These are phyloP conservation scores for Caradrina kadenii DNA, from an alignment of 2,888 invertebrate genomes.

Conservation along the genomic window DNA sequence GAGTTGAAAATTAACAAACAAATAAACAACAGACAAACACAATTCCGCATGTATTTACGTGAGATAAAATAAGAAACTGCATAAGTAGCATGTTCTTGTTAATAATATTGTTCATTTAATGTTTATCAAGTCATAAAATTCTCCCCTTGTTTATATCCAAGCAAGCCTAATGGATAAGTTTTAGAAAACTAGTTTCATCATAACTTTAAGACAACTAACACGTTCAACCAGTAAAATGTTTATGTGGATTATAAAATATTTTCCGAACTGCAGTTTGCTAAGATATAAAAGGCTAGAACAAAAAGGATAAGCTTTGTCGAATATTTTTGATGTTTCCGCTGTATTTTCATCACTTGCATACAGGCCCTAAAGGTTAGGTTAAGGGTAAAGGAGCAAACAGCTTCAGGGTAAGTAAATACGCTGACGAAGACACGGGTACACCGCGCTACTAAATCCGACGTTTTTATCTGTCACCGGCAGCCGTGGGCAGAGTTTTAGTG, in stretches of 20 bases:
- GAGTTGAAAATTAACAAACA: too few species aligned
- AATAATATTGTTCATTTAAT: slow-evolving; percentile 4
- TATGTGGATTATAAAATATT: slow-evolving; percentile 40
- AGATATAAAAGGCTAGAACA: slow-evolving; percentile 12
- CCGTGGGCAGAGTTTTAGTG: slow-evolving; percentile 78
- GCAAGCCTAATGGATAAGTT: slow-evolving; percentile 42
- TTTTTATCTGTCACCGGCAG: slow-evolving; percentile 88
- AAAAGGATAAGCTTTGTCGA: not conserved
- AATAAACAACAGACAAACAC: too few species aligned
- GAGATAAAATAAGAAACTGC: too few species aligned
- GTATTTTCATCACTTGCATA: slow-evolving; percentile 58
- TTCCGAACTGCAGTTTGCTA: slow-evolving; percentile 31
- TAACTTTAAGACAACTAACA: slow-evolving; percentile 33
- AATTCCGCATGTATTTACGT: too few species aligned
- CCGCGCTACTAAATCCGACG: slow-evolving; percentile 79
- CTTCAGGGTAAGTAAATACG: slow-evolving; percentile 88
- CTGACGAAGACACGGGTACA: slow-evolving; percentile 86
- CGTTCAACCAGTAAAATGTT: slow-evolving; percentile 36
- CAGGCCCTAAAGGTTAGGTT: slow-evolving; percentile 77
- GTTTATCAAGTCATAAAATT: slow-evolving; percentile 21
- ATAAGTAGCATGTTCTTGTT: too few species aligned
- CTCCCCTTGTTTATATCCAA: slow-evolving; percentile 13
- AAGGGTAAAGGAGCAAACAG: slow-evolving; percentile 88
- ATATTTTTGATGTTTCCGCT: slow-evolving; percentile 36
- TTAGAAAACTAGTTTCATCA: slow-evolving; percentile 44